Conservation (phyloP, 2,888 invertebrate genomes). For the Drosophila meridiana region DNA sequence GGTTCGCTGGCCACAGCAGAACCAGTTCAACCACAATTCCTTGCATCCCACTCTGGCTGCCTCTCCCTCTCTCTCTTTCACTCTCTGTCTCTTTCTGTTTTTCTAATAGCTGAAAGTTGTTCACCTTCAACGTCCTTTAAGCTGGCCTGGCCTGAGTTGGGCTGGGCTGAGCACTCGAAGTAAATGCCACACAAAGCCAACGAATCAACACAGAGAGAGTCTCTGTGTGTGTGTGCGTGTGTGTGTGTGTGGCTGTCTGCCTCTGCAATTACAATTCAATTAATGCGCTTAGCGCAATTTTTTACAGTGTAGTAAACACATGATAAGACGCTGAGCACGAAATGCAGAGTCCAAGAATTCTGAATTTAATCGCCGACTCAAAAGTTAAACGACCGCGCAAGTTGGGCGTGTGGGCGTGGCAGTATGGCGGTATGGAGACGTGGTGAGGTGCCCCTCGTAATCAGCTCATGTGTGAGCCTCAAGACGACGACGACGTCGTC, state of each 20-base stretch:
- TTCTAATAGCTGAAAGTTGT: conserved; percentile 47
- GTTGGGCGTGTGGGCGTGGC: conserved; percentile 28
- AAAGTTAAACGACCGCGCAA: conserved; percentile 80
- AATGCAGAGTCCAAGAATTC: conserved; percentile 70
- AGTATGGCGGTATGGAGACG: not conserved
- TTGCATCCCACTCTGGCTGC: not conserved
- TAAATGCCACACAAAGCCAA: conserved; percentile 44
- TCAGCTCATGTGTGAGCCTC: conserved; percentile 58
- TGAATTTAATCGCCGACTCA: conserved; percentile 72
- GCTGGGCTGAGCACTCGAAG: conserved; percentile 25
- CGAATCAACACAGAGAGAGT: conserved; percentile 8
- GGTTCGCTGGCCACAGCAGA: conserved; percentile 36
- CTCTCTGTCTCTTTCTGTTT: not conserved
- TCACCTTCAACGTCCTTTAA: conserved; percentile 78
- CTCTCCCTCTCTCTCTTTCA: not conserved
- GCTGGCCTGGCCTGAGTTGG: conserved; percentile 21
- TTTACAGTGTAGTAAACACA: conserved; percentile 57
- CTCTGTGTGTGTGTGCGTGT: not conserved
- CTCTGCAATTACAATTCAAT: conserved; percentile 77
- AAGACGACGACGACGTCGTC: conserved; percentile 39
- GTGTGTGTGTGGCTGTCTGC: conserved; percentile 13
- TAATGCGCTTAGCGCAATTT: conserved; percentile 78
- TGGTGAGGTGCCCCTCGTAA: conserved; percentile 39
- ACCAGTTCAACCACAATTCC: conserved; percentile 40
- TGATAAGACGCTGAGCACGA: conserved; percentile 54